Percentiles rank a stretch among this genome's conserved stretches.
These are phyloP conservation scores for Sabatieria punctata DNA, from an alignment of 2,888 invertebrate genomes.

Conservation along the genomic window DNA sequence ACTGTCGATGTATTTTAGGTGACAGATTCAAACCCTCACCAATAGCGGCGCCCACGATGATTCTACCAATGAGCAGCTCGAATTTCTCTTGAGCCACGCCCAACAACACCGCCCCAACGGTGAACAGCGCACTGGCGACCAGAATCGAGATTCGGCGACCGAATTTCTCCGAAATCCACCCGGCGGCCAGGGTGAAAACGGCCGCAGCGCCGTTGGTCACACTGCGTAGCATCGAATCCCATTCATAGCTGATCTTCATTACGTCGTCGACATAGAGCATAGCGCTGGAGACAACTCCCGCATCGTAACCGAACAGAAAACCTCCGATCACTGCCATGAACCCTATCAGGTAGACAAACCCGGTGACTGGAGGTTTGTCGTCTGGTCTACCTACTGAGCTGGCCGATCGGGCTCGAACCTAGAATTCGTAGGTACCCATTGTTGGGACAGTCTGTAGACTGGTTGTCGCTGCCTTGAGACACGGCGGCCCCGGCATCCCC, in stretches of 20 bases:
- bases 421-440: no score
- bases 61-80: constrained; percentile 35
- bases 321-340: constrained; percentile 38
- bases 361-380: neutral
- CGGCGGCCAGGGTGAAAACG: constrained; percentile 31
- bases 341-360: neutral
- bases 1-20: no score
- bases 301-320: constrained; percentile 44
- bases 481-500: no score
- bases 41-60: constrained; percentile 38
- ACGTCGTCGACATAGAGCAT: neutral
- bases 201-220: neutral
- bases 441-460: no score
- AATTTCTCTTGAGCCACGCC: constrained; percentile 31
- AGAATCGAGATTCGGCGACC: constrained; percentile 41
- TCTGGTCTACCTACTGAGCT: no score
- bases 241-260: constrained; percentile 15
- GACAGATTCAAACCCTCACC: no score
- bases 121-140: constrained; percentile 38
- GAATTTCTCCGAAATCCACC: constrained; percentile 36
- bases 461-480: no score
- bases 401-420: no score
- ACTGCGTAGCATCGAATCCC: neutral
- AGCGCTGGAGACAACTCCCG: constrained; percentile 41
- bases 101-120: constrained; percentile 37